A percentile compares a stretch with the other conserved stretches of the same genome.
Conservation (phyloP, 53 echinoderm and acorn worm genomes). For the Zoroaster sp. region DNA sequence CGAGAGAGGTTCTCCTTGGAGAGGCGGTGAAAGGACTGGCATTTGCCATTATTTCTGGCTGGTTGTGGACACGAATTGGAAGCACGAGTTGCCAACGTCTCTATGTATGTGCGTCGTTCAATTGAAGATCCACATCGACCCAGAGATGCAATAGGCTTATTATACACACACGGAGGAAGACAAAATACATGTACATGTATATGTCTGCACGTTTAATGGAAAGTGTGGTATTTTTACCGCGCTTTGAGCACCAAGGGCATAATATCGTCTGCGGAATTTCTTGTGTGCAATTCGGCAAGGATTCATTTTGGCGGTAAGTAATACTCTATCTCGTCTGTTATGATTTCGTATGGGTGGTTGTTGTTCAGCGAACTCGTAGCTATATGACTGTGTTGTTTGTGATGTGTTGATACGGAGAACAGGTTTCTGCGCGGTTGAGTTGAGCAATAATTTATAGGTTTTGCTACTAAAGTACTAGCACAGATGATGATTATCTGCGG, state of each 20-base stretch:
- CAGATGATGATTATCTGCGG: too few relatives aligned
- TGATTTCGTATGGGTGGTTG: background rate
- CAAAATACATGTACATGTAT: too few relatives aligned
- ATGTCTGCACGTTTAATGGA: background rate
- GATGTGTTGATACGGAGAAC: too few relatives aligned
- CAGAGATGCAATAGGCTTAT: background rate
- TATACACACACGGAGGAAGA: background rate
- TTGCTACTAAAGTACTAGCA: too few relatives aligned
- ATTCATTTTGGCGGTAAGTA: slow-evolving; percentile 54
- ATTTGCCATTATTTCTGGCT: background rate
- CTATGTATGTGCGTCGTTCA: background rate
- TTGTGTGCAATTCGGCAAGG: background rate
- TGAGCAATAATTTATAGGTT: too few relatives aligned
- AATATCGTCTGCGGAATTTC: slow-evolving; percentile 12
- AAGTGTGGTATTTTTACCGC: background rate
- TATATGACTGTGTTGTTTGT: too few relatives aligned
- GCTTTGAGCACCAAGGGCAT: background rate
- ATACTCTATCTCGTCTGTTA: background rate
- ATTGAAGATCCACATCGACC: background rate
- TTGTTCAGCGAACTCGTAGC: too few relatives aligned
- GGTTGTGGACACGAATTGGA: background rate
- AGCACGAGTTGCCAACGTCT: background rate
- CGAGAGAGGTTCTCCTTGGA: background rate
- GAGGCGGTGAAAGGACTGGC: background rate
- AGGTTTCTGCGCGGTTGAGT: too few relatives aligned